Evolutionary conservation across 2,888 invertebrate species (phyloP).

Genomic region (Temnothorax ravouxi): DNA sequence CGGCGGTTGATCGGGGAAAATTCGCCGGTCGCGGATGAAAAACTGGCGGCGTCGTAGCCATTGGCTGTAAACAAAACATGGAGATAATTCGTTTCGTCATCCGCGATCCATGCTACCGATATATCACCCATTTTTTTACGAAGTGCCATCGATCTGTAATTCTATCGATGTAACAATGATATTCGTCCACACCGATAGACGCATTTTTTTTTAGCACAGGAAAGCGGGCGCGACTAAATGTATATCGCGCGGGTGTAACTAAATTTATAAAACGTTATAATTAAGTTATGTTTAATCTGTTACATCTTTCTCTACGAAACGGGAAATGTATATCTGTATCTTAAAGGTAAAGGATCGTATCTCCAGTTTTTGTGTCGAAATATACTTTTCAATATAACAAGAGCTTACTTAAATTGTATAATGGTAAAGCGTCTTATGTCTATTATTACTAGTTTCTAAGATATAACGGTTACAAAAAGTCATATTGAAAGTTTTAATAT

Average conservation of each 20-base stretch:
- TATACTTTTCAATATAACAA: no score
- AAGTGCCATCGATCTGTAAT: conserved; percentile 42
- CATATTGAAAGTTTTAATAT: no score
- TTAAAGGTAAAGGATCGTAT: no score
- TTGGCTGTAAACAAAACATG: conserved; percentile 49
- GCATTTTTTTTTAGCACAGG: neutral
- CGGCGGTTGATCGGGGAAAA: conserved; percentile 42
- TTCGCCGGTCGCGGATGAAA: conserved; percentile 41
- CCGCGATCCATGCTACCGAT: conserved; percentile 44
- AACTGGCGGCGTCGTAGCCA: conserved; percentile 41
- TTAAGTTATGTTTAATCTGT: neutral
- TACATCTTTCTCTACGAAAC: neutral
- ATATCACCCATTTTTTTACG: conserved; percentile 22
- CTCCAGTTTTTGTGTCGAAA: no score
- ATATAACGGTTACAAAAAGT: no score
- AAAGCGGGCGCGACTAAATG: neutral
- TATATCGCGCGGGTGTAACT: neutral
- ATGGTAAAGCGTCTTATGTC: no score
- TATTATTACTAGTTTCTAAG: no score
- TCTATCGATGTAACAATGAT: conserved; percentile 45
- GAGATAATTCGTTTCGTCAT: conserved; percentile 50
- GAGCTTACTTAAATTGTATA: no score
- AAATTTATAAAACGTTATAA: neutral
- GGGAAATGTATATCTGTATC: neutral
- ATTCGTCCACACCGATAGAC: neutral